Evolutionary conservation across 2,888 invertebrate species (phyloP).

Genomic region (Odontothrips loti): DNA sequence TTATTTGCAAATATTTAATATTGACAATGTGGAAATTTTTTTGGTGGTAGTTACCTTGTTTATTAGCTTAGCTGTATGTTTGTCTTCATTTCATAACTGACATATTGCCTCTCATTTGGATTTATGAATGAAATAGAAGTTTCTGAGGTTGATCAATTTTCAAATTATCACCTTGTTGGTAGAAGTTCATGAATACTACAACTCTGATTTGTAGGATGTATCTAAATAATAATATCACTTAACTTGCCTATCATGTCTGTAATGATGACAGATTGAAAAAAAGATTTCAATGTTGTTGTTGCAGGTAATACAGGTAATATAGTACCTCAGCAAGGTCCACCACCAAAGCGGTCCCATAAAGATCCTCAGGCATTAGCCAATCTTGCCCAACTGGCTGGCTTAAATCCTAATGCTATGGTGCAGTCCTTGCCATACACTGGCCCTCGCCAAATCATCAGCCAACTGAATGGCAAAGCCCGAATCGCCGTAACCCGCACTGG

Average conservation of each 20-base stretch:
- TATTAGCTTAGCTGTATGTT: background rate
- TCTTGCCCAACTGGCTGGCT: constrained; percentile 19
- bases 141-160: no score
- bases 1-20: background rate
- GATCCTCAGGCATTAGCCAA: constrained; percentile 48
- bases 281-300: constrained; percentile 38
- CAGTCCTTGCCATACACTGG: constrained; percentile 45
- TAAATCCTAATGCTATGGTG: constrained; percentile 39
- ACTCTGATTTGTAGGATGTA: no score
- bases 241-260: no score
- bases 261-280: background rate
- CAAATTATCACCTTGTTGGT: no score
- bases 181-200: no score
- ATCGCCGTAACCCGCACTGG: constrained; percentile 64
- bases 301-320: constrained; percentile 45
- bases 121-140: no score
- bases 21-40: no score
- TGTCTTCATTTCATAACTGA: no score
- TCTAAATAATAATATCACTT: no score
- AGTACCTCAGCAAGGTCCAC: constrained; percentile 50
- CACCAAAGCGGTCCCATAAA: constrained; percentile 76
- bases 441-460: constrained; percentile 45
- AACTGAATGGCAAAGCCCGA: constrained; percentile 79
- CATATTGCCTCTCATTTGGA: no score
- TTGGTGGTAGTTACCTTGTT: background rate